A percentile compares a stretch with the other conserved stretches of the same genome.
phyloP scores from a whole-genome alignment of 2,113 vertebrate species.

The Canis aureus region DNA sequence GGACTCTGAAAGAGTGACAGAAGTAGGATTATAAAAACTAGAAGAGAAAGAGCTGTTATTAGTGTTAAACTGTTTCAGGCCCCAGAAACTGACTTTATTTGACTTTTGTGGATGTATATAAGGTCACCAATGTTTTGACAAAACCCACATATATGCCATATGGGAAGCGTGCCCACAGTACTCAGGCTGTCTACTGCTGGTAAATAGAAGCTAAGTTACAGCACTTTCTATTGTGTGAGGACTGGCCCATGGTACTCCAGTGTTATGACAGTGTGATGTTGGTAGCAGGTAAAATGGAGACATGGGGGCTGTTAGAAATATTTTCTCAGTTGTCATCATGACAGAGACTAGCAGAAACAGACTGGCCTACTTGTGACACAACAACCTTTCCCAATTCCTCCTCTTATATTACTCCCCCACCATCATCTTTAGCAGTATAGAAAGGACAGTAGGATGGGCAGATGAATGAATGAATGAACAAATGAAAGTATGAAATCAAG shows the following conservation, averaged over 20 bases:
- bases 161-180: not conserved
- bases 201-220: constrained; percentile 47
- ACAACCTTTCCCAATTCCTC: not conserved
- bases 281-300: constrained; percentile 13
- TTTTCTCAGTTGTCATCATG: constrained; percentile 25
- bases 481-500: not conserved
- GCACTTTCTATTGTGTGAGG: not conserved
- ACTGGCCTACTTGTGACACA: not conserved
- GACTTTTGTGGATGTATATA: constrained; percentile 14
- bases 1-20: not conserved
- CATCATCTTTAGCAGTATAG: not conserved
- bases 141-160: constrained; percentile 26
- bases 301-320: not conserved
- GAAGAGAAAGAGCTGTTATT: not conserved
- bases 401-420: not conserved
- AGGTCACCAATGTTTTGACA: constrained; percentile 47
- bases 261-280: not conserved
- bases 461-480: accelerated
- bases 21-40: not conserved
- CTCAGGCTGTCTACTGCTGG: constrained; percentile 3
- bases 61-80: not conserved
- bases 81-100: not conserved
- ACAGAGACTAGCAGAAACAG: constrained; percentile 10
- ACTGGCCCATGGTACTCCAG: not conserved
- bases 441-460: not conserved